phyloP scores from a whole-genome alignment of 2,797 vertebrate species.

The Cryptoprocta ferox region DNA sequence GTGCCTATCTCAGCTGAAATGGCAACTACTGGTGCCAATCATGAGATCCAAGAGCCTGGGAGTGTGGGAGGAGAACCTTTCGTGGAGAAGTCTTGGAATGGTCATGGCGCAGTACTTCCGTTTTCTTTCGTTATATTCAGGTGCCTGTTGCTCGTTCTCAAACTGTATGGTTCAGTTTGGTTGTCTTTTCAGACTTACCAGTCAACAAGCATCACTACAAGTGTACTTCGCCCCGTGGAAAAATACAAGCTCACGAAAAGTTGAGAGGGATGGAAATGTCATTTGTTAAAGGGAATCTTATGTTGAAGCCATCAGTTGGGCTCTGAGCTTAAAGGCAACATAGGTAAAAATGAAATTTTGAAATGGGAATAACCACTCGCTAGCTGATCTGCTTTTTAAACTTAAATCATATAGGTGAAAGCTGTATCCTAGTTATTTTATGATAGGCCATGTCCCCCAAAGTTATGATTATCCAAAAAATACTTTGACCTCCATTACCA shows the following conservation, averaged over 20 bases:
- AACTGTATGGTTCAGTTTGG: background rate
- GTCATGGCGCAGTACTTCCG: background rate
- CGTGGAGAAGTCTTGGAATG: background rate
- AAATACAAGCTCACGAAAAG: background rate
- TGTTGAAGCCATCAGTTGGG: background rate
- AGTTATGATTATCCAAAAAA: background rate
- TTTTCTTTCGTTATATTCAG: background rate
- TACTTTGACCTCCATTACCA: constrained; percentile 7
- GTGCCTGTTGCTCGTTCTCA: background rate
- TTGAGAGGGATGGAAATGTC: background rate
- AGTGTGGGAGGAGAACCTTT: background rate
- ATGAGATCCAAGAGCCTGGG: background rate
- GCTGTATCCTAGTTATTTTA: background rate
- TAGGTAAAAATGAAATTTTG: background rate
- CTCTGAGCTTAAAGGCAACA: background rate
- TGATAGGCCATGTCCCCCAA: background rate
- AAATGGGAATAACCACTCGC: background rate
- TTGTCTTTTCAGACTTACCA: background rate
- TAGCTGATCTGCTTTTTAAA: background rate
- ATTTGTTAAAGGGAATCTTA: background rate
- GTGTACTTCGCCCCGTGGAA: background rate
- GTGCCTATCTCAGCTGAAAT: background rate
- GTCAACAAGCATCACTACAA: background rate
- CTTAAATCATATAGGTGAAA: background rate
- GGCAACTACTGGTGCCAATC: background rate